Base-by-base conservation (phyloP, 2,888 invertebrate genomes). In the Nematopogon swammerdamellus region DNA sequence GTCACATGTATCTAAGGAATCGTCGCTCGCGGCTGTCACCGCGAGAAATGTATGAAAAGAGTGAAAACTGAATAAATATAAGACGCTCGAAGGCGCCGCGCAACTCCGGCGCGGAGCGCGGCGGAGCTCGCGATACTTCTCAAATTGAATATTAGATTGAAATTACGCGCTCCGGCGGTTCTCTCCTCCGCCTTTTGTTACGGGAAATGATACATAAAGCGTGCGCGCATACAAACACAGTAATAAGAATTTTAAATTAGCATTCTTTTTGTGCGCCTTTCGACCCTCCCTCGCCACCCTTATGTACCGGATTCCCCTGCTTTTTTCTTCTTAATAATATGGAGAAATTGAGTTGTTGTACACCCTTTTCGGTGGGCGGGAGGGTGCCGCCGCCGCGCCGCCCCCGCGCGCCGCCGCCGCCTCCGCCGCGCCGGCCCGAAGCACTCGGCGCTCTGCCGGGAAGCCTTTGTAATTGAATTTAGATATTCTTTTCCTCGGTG, bases 391-490 rank as follows among this genome's bases (percentile, higher is more conserved):
- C 66, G 70, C 69, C 72, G n/a, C n/a, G n/a, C n/a, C n/a, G n/a
- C n/a, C n/a, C n/a, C n/a, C n/a, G n/a, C n/a, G n/a, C n/a, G n/a
- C n/a, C n/a, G n/a, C n/a, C n/a, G n/a, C n/a, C n/a, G n/a, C n/a
- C n/a, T n/a, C n/a, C n/a, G n/a, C n/a, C n/a, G n/a, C n/a, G n/a
- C n/a, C n/a, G 75, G 74, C 75, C 72, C 25, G 8, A n/a, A 25
- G 8, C 25, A 25, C 25, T 25, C 25, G 25, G 4, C 25, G 25
- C 63, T n/a, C n/a, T 61, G 68, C 60, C 53, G 58, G 67, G 72
- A 73, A 76, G 72, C 75, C 76, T 74, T 73, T 74, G 76, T 77
- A 79, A 79, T 79, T 79, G 79, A 79, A 79, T 79, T 77, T 70
- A 70, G 77, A 77, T 76, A 75, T 74, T 75, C 72, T 68, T 70